Base-by-base conservation (phyloP, 1,140 invertebrate species). In the Linepithema humile region DNA sequence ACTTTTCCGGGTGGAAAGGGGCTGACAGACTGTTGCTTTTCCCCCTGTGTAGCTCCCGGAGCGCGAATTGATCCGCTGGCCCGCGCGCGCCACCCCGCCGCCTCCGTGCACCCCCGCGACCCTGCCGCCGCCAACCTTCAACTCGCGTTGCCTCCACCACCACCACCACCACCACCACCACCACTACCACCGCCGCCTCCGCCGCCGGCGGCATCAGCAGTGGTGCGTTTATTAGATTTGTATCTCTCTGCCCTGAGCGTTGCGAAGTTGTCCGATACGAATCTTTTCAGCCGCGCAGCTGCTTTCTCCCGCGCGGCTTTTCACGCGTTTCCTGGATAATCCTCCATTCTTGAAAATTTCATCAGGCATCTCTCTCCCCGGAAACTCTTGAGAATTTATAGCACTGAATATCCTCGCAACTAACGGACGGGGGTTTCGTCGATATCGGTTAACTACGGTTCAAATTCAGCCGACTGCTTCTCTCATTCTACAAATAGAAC, bases 61-160 rank as follows among this genome's bases (percentile, higher is more conserved):
- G 80, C 75, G 80, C 84, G 90, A 91, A 91, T 91, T 91, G 90
- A 91, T 91, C 90, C 90, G 83, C 69, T 86, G 82, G 82, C 77
- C 65, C 83, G 88, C 73, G 84, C 85, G 69, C 78, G 62, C 65
- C 85, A 82, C 83, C 70, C 88, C 84, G 55, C 84, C 60, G 40
- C 88, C 80, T 85, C 62, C 43, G 59, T 74, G 55, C 85, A 84
- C 69, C 83, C 72, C 85, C 86, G 73, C 59, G 74, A 86, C 80
- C 83, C 85, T 85, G 45, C 60, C 43, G 9, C 88, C 88, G 75
- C 62, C 82, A 86, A 90, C 85, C 75, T 84, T 85, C 88, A 82
- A 83, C 72, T 82, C 73, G 57, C 69, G 64, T 62, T 69, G 59
- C 73, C 60, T 57, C 65, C 43, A 50, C 70, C 73, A 17, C n/a